Conservation (phyloP, 2,888 invertebrate genomes). For the Eurois occulta region DNA sequence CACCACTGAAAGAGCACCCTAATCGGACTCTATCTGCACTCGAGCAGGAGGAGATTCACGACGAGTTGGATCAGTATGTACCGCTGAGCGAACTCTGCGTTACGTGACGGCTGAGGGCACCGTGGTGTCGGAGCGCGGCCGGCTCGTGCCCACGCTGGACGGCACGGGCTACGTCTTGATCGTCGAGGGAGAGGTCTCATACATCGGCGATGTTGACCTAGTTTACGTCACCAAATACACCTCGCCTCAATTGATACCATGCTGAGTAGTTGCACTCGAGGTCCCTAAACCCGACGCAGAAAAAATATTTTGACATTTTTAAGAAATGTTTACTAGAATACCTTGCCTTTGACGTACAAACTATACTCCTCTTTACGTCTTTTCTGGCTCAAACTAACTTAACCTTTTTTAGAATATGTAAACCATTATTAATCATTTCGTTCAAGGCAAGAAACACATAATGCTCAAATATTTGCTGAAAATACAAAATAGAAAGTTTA, state of each 20-base stretch:
- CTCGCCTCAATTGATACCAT: conserved; percentile 76
- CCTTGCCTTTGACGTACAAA: background rate
- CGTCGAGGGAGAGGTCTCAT: conserved; percentile 78
- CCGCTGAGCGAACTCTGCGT: too few species aligned
- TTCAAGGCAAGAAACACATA: background rate
- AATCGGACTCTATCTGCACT: conserved; percentile 58
- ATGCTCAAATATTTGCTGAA: background rate
- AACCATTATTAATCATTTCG: background rate
- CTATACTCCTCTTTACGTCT: background rate
- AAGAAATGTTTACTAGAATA: conserved; percentile 11
- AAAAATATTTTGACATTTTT: background rate
- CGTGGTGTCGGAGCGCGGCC: conserved; percentile 75
- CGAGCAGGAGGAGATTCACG: conserved; percentile 74
- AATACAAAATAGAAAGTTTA: background rate
- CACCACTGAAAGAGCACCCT: conserved; percentile 15
- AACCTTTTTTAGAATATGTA: background rate
- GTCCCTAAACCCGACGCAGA: background rate
- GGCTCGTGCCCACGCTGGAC: conserved; percentile 73
- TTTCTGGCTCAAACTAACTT: background rate
- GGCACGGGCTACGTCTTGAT: conserved; percentile 74
- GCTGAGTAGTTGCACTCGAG: conserved; percentile 66
- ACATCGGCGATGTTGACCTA: conserved; percentile 78
- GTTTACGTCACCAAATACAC: conserved; percentile 78
- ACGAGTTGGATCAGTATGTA: conserved; percentile 77
- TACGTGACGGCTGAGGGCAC: conserved; percentile 81